These are phyloP conservation scores for Calcarius lapponicus DNA, from an alignment of 2,797 vertebrate genomes.

Conservation along the genomic window DNA sequence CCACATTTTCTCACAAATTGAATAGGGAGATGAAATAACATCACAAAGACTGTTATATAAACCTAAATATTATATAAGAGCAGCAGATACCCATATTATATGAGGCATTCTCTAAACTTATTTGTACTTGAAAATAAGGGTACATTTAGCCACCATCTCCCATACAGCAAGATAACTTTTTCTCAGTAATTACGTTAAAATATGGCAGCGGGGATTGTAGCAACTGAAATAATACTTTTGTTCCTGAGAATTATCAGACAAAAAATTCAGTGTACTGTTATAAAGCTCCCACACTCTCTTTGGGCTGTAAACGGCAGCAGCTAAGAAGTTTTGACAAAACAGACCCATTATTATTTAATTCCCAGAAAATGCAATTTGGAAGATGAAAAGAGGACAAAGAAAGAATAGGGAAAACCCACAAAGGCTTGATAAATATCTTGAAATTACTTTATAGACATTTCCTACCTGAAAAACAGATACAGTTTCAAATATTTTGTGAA, in stretches of 20 bases:
- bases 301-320: constrained; percentile 26
- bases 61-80: neutral
- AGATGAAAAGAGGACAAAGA: constrained; percentile 38
- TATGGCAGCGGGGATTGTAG: constrained; percentile 44
- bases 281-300: constrained; percentile 21
- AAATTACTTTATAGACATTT: neutral
- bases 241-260: constrained; percentile 24
- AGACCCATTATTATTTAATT: constrained; percentile 32
- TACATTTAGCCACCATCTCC: neutral
- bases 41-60: neutral
- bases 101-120: neutral
- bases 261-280: constrained; percentile 41
- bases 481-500: constrained; percentile 7
- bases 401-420: neutral
- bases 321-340: constrained; percentile 43
- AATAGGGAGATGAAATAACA: constrained; percentile 29
- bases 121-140: constrained; percentile 27
- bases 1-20: constrained; percentile 1
- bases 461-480: neutral
- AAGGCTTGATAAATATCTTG: neutral
- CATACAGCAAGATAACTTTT: neutral
- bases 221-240: constrained; percentile 52
- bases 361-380: constrained; percentile 36
- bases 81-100: neutral
- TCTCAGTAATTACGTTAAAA: constrained; percentile 57